Evolutionary conservation across 2,113 vertebrate genomes (phyloP).

Genomic region (Phainopepla nitens): DNA sequence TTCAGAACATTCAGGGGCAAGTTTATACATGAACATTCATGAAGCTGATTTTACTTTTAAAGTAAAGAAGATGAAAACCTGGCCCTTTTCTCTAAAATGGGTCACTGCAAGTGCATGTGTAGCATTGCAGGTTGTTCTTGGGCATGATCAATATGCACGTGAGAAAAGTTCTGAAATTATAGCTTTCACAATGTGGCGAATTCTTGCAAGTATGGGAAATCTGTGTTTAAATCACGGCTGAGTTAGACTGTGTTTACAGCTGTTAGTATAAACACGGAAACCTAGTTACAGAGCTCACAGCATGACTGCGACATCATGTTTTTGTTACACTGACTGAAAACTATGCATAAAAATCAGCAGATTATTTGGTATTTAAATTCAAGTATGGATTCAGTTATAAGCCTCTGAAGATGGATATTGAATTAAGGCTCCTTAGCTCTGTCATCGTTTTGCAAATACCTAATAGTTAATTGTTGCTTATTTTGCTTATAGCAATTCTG

Average conservation of each 20-base stretch:
- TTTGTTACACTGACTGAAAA: conserved; percentile 77
- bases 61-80: neutral
- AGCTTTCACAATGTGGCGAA: conserved; percentile 11
- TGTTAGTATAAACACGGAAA: conserved; percentile 77
- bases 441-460: conserved; percentile 32
- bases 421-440: conserved; percentile 46
- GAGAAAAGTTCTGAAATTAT: conserved; percentile 49
- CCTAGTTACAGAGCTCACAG: conserved; percentile 68
- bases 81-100: neutral
- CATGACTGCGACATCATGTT: conserved; percentile 72
- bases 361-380: conserved; percentile 75
- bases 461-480: conserved; percentile 15
- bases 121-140: neutral
- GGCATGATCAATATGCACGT: conserved; percentile 1
- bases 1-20: neutral
- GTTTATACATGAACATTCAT: neutral
- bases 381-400: conserved; percentile 70
- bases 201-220: conserved; percentile 64
- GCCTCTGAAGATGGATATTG: conserved; percentile 64
- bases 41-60: neutral
- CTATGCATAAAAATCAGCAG: conserved; percentile 78
- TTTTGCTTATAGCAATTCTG: neutral
- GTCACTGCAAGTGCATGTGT: neutral
- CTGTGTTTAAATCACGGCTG: conserved; percentile 64
- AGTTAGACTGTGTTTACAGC: conserved; percentile 75